phyloP scores from a whole-genome alignment of 2,888 invertebrate species.

The Tineola bisselliella region DNA sequence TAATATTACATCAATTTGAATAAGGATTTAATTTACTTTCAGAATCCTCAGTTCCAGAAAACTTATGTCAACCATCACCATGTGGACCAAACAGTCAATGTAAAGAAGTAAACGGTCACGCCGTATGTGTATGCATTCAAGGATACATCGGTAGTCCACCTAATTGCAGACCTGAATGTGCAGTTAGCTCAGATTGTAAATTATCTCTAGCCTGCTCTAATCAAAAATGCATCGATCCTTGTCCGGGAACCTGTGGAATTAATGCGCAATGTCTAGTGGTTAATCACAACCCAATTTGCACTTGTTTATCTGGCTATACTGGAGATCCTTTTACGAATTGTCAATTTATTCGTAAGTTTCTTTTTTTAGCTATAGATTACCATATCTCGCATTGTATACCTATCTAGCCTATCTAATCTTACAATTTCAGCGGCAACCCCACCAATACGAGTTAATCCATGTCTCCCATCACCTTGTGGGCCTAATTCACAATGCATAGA shows the following conservation, averaged over 20 bases:
- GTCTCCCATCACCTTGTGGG: constrained; percentile 74
- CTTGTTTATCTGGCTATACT: constrained; percentile 70
- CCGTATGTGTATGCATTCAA: constrained; percentile 76
- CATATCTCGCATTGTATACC: neutral
- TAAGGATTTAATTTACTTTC: constrained; percentile 23
- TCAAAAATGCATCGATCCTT: constrained; percentile 80
- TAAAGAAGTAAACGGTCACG: constrained; percentile 72
- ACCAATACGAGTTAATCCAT: constrained; percentile 59
- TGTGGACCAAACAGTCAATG: constrained; percentile 82
- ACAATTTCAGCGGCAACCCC: constrained; percentile 37
- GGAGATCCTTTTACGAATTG: constrained; percentile 82
- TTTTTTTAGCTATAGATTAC: neutral
- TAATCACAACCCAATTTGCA: constrained; percentile 74
- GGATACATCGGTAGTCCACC: constrained; percentile 77
- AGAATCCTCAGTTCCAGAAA: constrained; percentile 32
- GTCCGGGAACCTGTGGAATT: constrained; percentile 76
- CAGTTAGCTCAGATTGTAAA: constrained; percentile 77
- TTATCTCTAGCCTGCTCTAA: constrained; percentile 76
- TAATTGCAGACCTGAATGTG: constrained; percentile 81
- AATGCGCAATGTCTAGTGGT: constrained; percentile 69
- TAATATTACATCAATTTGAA: too few species aligned
- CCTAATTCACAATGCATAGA: constrained; percentile 71
- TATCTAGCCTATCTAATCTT: neutral
- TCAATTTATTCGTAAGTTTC: constrained; percentile 51
- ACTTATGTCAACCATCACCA: constrained; percentile 52